phyloP scores from a whole-genome alignment of 2,113 vertebrate genomes.

The Ctenomys sociabilis region DNA sequence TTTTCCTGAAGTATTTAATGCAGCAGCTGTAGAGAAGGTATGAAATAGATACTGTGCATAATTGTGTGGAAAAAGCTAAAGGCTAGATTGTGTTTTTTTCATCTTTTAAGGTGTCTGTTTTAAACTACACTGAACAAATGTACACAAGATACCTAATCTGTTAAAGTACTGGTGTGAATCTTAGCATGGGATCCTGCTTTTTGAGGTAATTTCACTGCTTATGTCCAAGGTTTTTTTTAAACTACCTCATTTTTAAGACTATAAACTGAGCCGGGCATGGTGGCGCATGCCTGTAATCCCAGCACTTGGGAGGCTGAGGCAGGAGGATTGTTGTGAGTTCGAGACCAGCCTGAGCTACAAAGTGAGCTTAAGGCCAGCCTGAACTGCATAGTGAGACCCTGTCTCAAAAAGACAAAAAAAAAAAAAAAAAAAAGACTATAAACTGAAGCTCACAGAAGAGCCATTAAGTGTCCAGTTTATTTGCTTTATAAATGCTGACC shows the following conservation, averaged over 20 bases:
- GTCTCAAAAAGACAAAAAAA: no score
- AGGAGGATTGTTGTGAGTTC: no score
- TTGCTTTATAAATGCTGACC: background rate
- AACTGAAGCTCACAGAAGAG: background rate
- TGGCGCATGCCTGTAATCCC: no score
- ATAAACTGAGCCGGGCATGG: no score
- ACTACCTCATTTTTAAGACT: background rate
- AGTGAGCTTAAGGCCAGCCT: no score
- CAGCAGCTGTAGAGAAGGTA: background rate
- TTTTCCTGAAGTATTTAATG: background rate
- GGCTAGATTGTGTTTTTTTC: background rate
- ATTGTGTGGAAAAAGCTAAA: background rate
- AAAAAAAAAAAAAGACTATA: no score
- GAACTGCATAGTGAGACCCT: no score
- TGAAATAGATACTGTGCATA: background rate
- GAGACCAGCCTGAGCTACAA: no score
- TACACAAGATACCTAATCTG: background rate
- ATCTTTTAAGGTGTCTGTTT: conserved; percentile 8
- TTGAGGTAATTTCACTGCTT: background rate
- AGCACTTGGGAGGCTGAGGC: no score
- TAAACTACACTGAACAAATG: background rate
- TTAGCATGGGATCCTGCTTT: background rate
- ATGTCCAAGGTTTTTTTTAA: conserved; percentile 4
- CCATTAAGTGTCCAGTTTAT: background rate
- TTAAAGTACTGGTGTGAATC: background rate